Percentiles rank a stretch among this genome's conserved stretches.
These are phyloP conservation scores for Tachina fera DNA, from an alignment of 2,888 invertebrate species.

Conservation along the genomic window DNA sequence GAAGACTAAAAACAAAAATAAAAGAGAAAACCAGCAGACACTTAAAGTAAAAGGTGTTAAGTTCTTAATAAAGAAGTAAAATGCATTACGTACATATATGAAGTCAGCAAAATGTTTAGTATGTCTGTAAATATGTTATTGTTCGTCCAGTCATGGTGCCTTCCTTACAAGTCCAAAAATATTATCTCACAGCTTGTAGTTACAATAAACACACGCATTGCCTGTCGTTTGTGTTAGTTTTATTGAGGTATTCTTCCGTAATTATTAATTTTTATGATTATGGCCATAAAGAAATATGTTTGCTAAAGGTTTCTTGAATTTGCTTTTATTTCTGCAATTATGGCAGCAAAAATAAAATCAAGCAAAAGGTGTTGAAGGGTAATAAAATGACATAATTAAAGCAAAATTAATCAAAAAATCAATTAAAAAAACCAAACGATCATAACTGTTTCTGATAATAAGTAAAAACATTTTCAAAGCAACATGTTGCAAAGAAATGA, in stretches of 20 bases:
- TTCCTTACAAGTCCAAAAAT: conserved; percentile 56
- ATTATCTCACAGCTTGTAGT: conserved; percentile 61
- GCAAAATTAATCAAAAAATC: conserved; percentile 8
- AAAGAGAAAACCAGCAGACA: conserved; percentile 54
- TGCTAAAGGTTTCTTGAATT: conserved; percentile 31
- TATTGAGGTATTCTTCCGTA: conserved; percentile 64
- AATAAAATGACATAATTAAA: conserved; percentile 54
- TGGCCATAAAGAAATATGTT: conserved; percentile 56
- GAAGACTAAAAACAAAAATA: conserved; percentile 3
- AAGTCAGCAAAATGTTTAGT: conserved; percentile 59
- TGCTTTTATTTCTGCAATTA: neutral
- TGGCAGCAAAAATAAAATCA: neutral
- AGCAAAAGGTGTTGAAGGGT: conserved; percentile 64
- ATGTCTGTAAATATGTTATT: conserved; percentile 15
- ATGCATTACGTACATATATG: conserved; percentile 52
- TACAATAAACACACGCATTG: conserved; percentile 27
- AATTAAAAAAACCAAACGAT: neutral
- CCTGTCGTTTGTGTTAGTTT: conserved; percentile 50
- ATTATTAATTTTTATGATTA: conserved; percentile 69
- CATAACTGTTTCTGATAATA: neutral
- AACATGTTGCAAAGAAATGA: conserved; percentile 26
- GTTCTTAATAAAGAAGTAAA: conserved; percentile 72
- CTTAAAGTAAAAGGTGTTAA: conserved; percentile 74
- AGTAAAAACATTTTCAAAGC: neutral
- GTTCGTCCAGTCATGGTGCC: conserved; percentile 46